Base-by-base conservation (phyloP, 2,797 vertebrate species). In the Thaleichthys pacificus region DNA sequence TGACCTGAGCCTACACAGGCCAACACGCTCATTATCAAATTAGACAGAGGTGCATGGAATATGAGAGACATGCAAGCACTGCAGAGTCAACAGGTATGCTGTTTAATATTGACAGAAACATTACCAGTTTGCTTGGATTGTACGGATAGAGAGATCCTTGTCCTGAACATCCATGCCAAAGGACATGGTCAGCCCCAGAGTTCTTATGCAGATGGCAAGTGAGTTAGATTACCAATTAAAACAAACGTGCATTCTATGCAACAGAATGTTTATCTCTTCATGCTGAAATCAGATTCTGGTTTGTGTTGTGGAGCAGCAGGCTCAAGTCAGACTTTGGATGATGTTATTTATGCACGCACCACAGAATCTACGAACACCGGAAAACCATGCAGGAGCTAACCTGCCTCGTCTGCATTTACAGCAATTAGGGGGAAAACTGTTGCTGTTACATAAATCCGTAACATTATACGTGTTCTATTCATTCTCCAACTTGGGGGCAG, bases 1-100 rank as follows among this genome's bases (percentile, higher is more conserved):
- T 72, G 81, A 90, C 87, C 86, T 85, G 85, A 87, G 83, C 80
- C 88, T 78, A 81, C 61, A 61, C 86, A 86, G 84, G 77, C 86
- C 80, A 80, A 81, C 79, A 1, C 82, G 82, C 86, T 88, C 86
- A 85, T 88, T 87, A 90, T 90, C 86, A 88, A 87, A 90, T 91
- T 88, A 90, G 87, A 89, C 77, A 87, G 83, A 85, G 61, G 70
- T 76, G 82, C 72, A 76, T 64, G 67, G 78, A 85, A 72, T 78
- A 85, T 72, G 70, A 77, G 68, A 79, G 77, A 73, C 68, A 82
- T 85, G 70, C 68, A 80, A 68, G 57, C 58, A 75, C 80, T 56
- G 19, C 15, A 56, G 15, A 17, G 51, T n/a, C 51, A 56, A 56
- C 51, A 56, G 19, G 15, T 17, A 56, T 8, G 19, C 51, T 11